Base-by-base conservation (phyloP, 2,888 invertebrate species). In the Barypeithes pellucidus region DNA sequence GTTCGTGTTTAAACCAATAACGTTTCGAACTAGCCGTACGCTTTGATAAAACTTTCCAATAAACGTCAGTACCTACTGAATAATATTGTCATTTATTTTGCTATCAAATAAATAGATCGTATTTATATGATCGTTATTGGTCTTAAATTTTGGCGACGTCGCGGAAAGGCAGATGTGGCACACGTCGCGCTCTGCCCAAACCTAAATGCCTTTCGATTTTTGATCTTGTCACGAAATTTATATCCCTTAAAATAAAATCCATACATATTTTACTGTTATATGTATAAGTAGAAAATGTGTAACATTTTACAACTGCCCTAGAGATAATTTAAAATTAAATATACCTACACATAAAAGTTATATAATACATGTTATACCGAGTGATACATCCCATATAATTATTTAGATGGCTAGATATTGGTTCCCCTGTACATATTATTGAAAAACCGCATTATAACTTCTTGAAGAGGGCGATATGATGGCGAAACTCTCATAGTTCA, bases 141-240 rank as follows among this genome's bases (percentile, higher is more conserved):
- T 70, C 71, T 71, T 47, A 75, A 71, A 62, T 71, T 71, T 71
- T 67, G 75, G 75, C 67, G 75, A 75, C 66, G 60, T 75, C 75
- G 67, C 71, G 62, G 75, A 75, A 72, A 71, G 75, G 75, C 75
- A 75, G 75, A 71, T 75, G 75, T 47, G 60, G 65, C 71, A 72
- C 67, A 70, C 70, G 68, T 54, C 50, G 3, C 16, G 60, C 24
- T 68, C 57, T 50, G 22, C 45, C 41, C 39, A 39, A 59, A 33
- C 24, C 43, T 16, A 72, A 72, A 57, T 50, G 50, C 45, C 62
- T 45, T 60, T 67, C 24, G 18, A 16, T 41, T 67, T 67, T 52
- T 67, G 54, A 72, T 62, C 67, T 72, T 22, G 72, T 72, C 72
- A 72, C 72, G 72, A 67, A 72, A 50, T 67, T 66, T 33, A 47